phyloP scores from a whole-genome alignment of 2,888 invertebrate species.

The Ariolimax columbianus region DNA sequence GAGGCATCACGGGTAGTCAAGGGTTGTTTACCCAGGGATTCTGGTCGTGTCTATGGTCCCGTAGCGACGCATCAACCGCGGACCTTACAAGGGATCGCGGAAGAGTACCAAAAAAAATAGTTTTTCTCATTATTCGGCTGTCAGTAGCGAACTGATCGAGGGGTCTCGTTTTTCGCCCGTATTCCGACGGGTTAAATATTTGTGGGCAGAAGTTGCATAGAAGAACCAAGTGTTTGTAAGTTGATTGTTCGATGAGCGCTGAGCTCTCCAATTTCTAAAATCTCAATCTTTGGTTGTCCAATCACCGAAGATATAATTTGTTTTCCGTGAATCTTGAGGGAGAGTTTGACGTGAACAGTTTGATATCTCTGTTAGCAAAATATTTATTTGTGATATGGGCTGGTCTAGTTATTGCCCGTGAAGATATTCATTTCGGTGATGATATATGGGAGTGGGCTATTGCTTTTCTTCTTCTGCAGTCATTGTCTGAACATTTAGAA shows the following conservation, averaged over 20 bases:
- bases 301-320: constrained; percentile 32
- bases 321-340: constrained; percentile 4
- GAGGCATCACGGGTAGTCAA: constrained; percentile 38
- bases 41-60: constrained; percentile 9
- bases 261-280: constrained; percentile 17
- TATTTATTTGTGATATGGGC: background rate
- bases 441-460: background rate
- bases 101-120: constrained; percentile 41
- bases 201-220: constrained; percentile 27
- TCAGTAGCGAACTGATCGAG: constrained; percentile 44
- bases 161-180: constrained; percentile 28
- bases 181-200: constrained; percentile 41
- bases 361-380: background rate
- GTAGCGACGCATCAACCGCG: constrained; percentile 37
- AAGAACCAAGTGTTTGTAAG: constrained; percentile 41
- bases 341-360: background rate
- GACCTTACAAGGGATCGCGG: constrained; percentile 20
- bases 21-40: constrained; percentile 34
- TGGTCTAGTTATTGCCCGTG: background rate
- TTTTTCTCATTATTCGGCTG: constrained; percentile 49
- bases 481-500: too few relatives aligned
- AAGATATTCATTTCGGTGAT: background rate
- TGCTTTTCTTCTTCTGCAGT: background rate
- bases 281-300: constrained; percentile 29
- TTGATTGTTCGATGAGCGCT: constrained; percentile 18